Conservation (phyloP, 2,888 invertebrate genomes). For the Brachypalpus laphriformis region DNA sequence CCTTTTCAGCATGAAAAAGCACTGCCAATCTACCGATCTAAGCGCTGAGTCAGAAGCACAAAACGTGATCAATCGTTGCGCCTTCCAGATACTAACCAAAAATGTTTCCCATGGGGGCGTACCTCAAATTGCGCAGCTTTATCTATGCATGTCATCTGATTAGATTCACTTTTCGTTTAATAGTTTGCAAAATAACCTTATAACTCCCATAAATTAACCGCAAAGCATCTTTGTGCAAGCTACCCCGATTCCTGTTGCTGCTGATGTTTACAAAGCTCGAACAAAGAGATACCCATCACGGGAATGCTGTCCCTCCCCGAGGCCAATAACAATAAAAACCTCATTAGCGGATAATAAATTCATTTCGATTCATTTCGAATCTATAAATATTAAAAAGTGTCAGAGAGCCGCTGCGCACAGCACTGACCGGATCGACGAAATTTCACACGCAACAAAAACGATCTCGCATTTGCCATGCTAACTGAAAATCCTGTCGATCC, state of each 20-base stretch:
- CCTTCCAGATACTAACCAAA: not conserved
- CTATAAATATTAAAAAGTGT: constrained; percentile 73
- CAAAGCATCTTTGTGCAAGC: constrained; percentile 40
- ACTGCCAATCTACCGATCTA: not conserved
- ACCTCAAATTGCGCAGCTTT: constrained; percentile 18
- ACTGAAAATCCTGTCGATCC: constrained; percentile 20
- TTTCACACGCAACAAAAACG: constrained; percentile 69
- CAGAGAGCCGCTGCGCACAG: constrained; percentile 51
- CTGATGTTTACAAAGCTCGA: constrained; percentile 1
- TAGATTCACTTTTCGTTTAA: constrained; percentile 58
- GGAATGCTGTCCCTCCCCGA: constrained; percentile 38
- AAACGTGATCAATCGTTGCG: constrained; percentile 35
- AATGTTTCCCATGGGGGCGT: constrained; percentile 49
- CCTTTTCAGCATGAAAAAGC: constrained; percentile 6
- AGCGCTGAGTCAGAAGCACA: not conserved
- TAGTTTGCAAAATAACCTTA: constrained; percentile 38
- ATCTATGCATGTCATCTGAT: constrained; percentile 59
- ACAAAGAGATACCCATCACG: constrained; percentile 41
- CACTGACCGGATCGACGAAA: constrained; percentile 42
- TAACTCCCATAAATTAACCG: constrained; percentile 40
- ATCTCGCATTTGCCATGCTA: constrained; percentile 42
- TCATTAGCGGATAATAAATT: constrained; percentile 74
- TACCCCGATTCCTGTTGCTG: not conserved
- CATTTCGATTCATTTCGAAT: constrained; percentile 71
- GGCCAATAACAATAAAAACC: constrained; percentile 70